Base-by-base conservation (phyloP, 2,888 invertebrate species). In the Lochmaea capreae region DNA sequence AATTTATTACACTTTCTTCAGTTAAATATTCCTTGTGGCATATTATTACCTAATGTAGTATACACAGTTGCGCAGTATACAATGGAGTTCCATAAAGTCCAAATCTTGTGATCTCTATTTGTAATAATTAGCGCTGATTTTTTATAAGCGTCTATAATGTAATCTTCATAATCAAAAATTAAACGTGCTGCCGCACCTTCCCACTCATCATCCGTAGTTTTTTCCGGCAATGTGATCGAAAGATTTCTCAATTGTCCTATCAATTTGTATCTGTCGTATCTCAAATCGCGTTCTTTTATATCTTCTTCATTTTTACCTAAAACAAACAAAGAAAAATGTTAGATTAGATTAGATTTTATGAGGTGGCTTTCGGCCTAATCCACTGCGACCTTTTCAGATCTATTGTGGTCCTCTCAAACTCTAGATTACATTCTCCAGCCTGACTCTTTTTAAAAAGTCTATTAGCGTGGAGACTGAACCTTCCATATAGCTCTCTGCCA, bases 31-130 rank as follows among this genome's bases (percentile, higher is more conserved):
- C 8, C 5, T 9, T 39, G 8, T 39, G 33, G 33, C 33, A 42
- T 18, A 14, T 14, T 61, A 91, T 90, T 83, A 96, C 96, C 96
- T 84, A 96, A 96, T 12, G 96, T 96, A 12, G 96, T 96, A 82
- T 93, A 96, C 83, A 96, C 93, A 33, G 96, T 96, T 58, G 95
- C 94, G 79, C 95, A 94, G 82, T 93, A 96, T 81, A 96, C 95
- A 87, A 96, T 91, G 0, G 96, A 90, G 84, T 95, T 95, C 93
- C 93, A 94, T 85, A 95, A 95, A 0, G 92, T 91, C 96, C 96
- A 96, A 0, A 91, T 89, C 78, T 88, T 90, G 22, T 86, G 85
- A 4, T 86, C 87, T 54, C 89, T 77, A 78, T 85, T 85, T 4
- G 82, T 80, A 11, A 82, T 80, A 58, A 86, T 81, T 2, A 86